Conservation (phyloP, 2,113 vertebrate species). For the Pomatorhinus ruficollis region DNA sequence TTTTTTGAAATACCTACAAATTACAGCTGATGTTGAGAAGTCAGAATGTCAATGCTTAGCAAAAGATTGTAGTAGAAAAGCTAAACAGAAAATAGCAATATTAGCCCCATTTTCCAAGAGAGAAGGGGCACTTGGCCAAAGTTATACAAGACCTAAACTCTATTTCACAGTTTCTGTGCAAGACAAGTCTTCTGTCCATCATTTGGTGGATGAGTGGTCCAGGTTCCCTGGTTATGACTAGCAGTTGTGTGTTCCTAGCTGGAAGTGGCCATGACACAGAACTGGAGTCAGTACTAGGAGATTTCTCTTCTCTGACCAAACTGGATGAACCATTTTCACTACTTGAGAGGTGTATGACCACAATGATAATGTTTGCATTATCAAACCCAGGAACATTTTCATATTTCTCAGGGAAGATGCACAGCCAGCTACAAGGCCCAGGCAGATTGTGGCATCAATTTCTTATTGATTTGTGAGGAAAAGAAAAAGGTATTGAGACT, state of each 20-base stretch:
- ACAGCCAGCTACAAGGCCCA: not conserved
- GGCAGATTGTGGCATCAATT: not conserved
- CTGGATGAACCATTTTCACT: not conserved
- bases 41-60: not conserved
- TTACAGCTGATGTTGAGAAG: not conserved
- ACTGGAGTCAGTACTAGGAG: not conserved
- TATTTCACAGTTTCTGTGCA: not conserved
- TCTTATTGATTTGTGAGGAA: not conserved
- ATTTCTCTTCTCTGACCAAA: not conserved
- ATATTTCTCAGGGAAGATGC: not conserved
- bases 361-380: fast-evolving
- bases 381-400: not conserved
- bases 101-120: not conserved
- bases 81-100: not conserved
- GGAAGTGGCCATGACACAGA: not conserved
- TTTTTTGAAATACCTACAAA: not conserved
- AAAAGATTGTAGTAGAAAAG: not conserved
- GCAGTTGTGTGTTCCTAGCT: not conserved
- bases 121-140: not conserved
- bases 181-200: not conserved
- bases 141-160: not conserved
- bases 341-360: not conserved
- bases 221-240: not conserved
- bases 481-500: not conserved
- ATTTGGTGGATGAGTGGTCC: not conserved